Base-by-base conservation (phyloP, 2,888 invertebrate genomes). In the Micropterix aruncella region DNA sequence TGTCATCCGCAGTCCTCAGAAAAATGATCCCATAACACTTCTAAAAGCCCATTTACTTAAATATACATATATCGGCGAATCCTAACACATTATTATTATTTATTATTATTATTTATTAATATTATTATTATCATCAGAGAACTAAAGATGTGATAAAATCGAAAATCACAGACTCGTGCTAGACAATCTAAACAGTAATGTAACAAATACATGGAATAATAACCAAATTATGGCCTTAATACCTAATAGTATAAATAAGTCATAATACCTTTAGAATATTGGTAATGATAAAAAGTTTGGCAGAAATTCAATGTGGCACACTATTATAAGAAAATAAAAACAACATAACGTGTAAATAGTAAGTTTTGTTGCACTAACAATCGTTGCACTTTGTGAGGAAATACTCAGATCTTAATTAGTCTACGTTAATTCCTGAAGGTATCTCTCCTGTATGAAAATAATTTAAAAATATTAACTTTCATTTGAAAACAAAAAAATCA, bases 261-360 rank as follows among this genome's bases (percentile, higher is more conserved):
- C n/a, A 46, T 16, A 39, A 37, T 38, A 45, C 41, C 39, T 16
- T 43, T 44, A 44, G 56, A 55, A 60, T 58, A 57, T 62, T 65
- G 68, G 66, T 69, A 68, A 66, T 67, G 67, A 69, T 65, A 68
- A 67, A 68, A 67, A 69, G 65, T 70, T 71, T 70, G 70, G 70
- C 70, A 70, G 69, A 70, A 62, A 67, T 68, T 67, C 65, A 69
- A 68, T 69, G 70, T 71, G 70, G 70, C 70, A 70, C 70, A 69
- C 70, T 69, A 66, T 68, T 58, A 64, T 66, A 69, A 69, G 67
- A 69, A 68, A 65, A 67, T 69, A 64, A 27, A 27, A 27, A 27
- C 27, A 27, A 27, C 27, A 27, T 27, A 27, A 27, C 27, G 27
- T 12, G 12, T 27, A 27, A 27, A 27, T 27, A 27, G 27, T 27